Base-by-base conservation (phyloP, 2,113 vertebrate genomes). In the Perca fluviatilis region DNA sequence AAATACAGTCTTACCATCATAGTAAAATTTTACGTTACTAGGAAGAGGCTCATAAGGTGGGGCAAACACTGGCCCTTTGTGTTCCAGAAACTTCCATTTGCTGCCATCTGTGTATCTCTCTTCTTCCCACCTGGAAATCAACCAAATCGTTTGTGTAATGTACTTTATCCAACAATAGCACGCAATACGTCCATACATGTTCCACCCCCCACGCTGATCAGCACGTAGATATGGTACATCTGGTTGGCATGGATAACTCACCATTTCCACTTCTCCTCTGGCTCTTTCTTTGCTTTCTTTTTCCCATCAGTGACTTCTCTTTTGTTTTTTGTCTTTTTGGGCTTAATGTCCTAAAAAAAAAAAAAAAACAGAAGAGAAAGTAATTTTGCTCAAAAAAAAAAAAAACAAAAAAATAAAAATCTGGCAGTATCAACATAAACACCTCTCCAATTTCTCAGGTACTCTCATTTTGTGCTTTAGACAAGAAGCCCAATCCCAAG, bases 211-310 rank as follows among this genome's bases (percentile, higher is more conserved):
- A 65, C 54, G 66, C 10, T 12, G 27, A 60, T 43, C 5, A 63
- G n/a, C 21, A 18, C 30, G 25, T 10, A 77, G 30, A 36, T 19
- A 36, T 33, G 0, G 4, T 18, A 62, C 51, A 66, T 40, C 70
- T 56, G 75, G 13, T 0, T 16, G 15, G 46, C 5, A 57, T 1
- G 15, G 43, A 30, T 0, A 77, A 89, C 94, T 96, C 95, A 99
- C 98, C 98, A 99, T 97, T 99, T 99, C 98, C 98, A 99, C 87
- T 99, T 99, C 84, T 99, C 97, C 47, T 99, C 98, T 74, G 97
- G 97, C 86, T 99, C 98, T 87, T 99, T 99, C 89, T 99, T 99
- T 25, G 89, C 95, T 83, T 97, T 99, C 95, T 97, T 98, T 93
- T 98, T 99, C 62, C 95, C 96, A 83, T 97, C 97, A 0, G 91